These are phyloP conservation scores for Amphipyra berbera DNA, from an alignment of 2,888 invertebrate species.

Conservation along the genomic window DNA sequence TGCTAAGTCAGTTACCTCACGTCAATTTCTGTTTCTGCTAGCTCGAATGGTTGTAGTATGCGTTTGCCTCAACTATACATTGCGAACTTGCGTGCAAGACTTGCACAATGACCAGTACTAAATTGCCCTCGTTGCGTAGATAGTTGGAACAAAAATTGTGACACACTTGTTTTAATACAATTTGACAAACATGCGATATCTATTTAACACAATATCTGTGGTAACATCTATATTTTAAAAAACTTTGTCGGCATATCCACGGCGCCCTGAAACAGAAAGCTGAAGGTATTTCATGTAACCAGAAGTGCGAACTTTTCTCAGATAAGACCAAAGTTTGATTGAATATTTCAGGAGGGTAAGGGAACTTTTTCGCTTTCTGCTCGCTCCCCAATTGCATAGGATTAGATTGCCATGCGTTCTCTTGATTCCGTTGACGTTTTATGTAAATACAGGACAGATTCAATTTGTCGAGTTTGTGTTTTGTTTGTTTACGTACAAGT, in stretches of 20 bases:
- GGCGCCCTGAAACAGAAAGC: not conserved
- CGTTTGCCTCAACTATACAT: too few species aligned
- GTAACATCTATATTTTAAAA: too few species aligned
- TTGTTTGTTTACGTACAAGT: conserved; percentile 5
- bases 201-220: too few species aligned
- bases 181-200: too few species aligned
- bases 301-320: conserved; percentile 63
- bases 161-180: too few species aligned
- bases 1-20: too few species aligned
- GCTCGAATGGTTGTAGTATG: too few species aligned
- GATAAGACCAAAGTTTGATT: conserved; percentile 77
- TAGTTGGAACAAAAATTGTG: too few species aligned
- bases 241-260: conserved; percentile 21
- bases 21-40: too few species aligned
- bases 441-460: conserved; percentile 42
- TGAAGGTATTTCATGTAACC: conserved; percentile 48
- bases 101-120: too few species aligned
- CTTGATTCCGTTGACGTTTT: conserved; percentile 34
- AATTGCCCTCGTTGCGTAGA: too few species aligned
- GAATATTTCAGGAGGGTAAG: conserved; percentile 73
- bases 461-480: conserved; percentile 37
- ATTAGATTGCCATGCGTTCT: conserved; percentile 59
- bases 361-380: conserved; percentile 69
- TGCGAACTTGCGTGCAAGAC: too few species aligned
- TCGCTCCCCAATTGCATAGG: conserved; percentile 61